Evolutionary conservation across 2,113 vertebrate species (phyloP).

Genomic region (Fregata magnificens): DNA sequence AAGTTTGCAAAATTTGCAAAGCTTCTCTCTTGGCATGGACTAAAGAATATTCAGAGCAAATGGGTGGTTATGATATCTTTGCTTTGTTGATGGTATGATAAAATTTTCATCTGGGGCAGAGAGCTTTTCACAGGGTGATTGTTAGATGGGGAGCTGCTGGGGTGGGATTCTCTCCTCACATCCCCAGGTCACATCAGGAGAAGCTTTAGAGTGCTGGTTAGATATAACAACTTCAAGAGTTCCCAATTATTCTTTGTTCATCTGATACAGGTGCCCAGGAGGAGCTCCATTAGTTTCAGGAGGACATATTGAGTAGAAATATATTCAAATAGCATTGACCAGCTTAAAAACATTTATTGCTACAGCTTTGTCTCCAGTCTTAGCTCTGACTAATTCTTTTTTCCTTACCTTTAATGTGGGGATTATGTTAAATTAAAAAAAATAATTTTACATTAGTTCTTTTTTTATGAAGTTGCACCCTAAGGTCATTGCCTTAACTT

Average conservation of each 20-base stretch:
- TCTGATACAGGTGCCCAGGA: not conserved
- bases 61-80: not conserved
- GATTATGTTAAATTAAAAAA: not conserved
- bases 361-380: constrained; percentile 46
- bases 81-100: not conserved
- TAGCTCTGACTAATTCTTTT: not conserved
- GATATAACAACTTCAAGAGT: constrained; percentile 5
- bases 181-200: not conserved
- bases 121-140: not conserved
- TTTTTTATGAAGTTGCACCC: not conserved
- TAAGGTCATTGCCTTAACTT: not conserved
- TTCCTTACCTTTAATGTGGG: not conserved
- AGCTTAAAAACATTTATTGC: constrained; percentile 59
- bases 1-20: not conserved
- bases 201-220: not conserved
- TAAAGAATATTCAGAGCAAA: not conserved
- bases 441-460: not conserved
- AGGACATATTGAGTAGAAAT: constrained; percentile 47
- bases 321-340: not conserved
- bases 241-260: not conserved
- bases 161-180: not conserved
- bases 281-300: constrained; percentile 21
- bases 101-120: not conserved
- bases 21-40: not conserved
- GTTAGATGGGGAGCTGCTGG: not conserved